Evolutionary conservation across 2,888 invertebrate species (phyloP).

Genomic region (Archips crataeganus): DNA sequence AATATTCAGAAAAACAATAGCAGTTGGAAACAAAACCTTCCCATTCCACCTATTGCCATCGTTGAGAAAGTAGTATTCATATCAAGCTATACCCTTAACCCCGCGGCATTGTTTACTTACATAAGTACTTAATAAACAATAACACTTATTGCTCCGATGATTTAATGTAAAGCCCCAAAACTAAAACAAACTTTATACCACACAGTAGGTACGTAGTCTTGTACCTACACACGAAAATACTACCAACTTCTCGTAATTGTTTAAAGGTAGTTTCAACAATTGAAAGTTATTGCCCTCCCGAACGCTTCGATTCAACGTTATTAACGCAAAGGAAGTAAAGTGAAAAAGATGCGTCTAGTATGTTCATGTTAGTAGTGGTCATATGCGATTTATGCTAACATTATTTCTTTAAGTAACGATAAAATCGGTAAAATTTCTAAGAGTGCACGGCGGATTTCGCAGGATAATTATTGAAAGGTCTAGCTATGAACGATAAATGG

Average conservation of each 20-base stretch:
- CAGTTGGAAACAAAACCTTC: neutral
- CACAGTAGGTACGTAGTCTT: too few relatives aligned
- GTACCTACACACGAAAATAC: constrained; percentile 7
- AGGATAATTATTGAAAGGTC: constrained; percentile 18
- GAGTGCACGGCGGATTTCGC: constrained; percentile 10
- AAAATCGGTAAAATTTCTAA: constrained; percentile 1
- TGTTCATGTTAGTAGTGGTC: constrained; percentile 21
- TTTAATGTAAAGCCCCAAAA: constrained; percentile 3
- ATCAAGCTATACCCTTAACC: neutral
- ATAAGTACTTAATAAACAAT: neutral
- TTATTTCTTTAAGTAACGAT: constrained; percentile 35
- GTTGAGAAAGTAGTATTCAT: neutral
- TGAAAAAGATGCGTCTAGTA: constrained; percentile 35
- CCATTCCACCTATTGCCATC: neutral
- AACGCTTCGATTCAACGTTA: constrained; percentile 39
- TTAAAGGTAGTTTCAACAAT: constrained; percentile 47
- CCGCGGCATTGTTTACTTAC: neutral
- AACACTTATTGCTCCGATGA: neutral
- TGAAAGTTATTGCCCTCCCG: constrained; percentile 45
- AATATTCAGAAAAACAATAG: too few relatives aligned
- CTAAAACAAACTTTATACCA: constrained; percentile 3
- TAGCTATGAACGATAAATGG: constrained; percentile 17
- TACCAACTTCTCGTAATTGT: constrained; percentile 41
- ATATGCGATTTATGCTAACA: constrained; percentile 31
- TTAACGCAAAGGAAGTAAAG: constrained; percentile 43